These are phyloP conservation scores for Styela clava DNA, from an alignment of 23 tunicate species.

Conservation along the genomic window DNA sequence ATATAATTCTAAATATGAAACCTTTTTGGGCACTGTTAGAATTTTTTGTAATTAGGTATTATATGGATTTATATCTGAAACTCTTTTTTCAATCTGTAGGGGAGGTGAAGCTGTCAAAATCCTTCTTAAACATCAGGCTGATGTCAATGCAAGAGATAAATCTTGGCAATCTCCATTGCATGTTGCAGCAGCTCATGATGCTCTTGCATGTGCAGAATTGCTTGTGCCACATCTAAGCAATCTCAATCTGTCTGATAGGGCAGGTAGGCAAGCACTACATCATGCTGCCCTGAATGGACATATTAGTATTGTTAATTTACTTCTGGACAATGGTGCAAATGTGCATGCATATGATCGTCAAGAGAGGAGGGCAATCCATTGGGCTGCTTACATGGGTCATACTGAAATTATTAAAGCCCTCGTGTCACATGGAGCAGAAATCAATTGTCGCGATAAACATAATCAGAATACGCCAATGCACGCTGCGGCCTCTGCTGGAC, in stretches of 20 bases:
- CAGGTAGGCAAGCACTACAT: slow-evolving; percentile 81
- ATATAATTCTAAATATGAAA: too few relatives aligned
- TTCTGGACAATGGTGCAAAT: slow-evolving; percentile 71
- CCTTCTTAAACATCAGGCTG: slow-evolving; percentile 80
- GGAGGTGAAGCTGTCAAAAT: slow-evolving; percentile 73
- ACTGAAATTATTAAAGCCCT: slow-evolving; percentile 78
- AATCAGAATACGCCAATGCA: slow-evolving; percentile 88
- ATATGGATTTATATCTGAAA: too few relatives aligned
- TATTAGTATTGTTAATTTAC: slow-evolving; percentile 57
- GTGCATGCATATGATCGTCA: slow-evolving; percentile 84
- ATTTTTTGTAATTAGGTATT: too few relatives aligned
- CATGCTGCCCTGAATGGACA: slow-evolving; percentile 92
- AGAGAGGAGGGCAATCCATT: slow-evolving; percentile 82
- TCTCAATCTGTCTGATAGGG: slow-evolving; percentile 79
- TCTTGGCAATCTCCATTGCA: slow-evolving; percentile 92
- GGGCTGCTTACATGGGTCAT: slow-evolving; percentile 97
- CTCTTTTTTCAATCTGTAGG: slow-evolving; percentile 7
- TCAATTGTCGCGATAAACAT: slow-evolving; percentile 76
- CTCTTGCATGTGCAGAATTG: slow-evolving; percentile 81
- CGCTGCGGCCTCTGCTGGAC: slow-evolving; percentile 94
- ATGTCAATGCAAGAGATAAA: slow-evolving; percentile 89
- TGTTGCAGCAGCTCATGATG: slow-evolving; percentile 91
- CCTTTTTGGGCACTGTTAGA: too few relatives aligned
- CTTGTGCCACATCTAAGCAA: slow-evolving; percentile 76
- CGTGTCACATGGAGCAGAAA: slow-evolving; percentile 90